phyloP scores from a whole-genome alignment of 2,113 vertebrate genomes.

The Triplophysa dalaica region DNA sequence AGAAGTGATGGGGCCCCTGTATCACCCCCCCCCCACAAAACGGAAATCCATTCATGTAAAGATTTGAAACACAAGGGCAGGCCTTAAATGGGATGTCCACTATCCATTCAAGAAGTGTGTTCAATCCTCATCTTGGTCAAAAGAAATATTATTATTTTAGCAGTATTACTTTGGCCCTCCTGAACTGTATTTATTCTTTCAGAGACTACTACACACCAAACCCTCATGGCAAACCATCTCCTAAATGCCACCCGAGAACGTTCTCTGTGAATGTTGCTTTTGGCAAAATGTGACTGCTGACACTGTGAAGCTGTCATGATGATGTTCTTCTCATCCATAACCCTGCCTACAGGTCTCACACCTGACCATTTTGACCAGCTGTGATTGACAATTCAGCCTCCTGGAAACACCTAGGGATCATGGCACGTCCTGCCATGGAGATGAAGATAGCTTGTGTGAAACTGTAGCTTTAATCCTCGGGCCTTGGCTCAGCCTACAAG shows the following conservation, averaged over 20 bases:
- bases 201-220: not conserved
- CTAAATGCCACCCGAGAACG: conserved; percentile 58
- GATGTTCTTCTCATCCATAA: conserved; percentile 66
- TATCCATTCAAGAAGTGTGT: no score
- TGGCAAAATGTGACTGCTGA: conserved; percentile 73
- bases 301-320: conserved; percentile 71
- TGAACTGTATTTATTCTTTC: not conserved
- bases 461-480: conserved; percentile 60
- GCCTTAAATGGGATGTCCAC: not conserved
- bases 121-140: no score
- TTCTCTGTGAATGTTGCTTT: conserved; percentile 70
- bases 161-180: not conserved
- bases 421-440: conserved; percentile 63
- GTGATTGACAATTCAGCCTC: conserved; percentile 44
- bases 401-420: conserved; percentile 72
- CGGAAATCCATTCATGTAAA: conserved; percentile 25
- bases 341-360: conserved; percentile 55
- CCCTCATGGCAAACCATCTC: not conserved
- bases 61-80: not conserved
- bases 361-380: conserved; percentile 70
- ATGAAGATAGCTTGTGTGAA: conserved; percentile 68
- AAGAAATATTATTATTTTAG: not conserved
- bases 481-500: conserved; percentile 54
- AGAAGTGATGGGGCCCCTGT: conserved; percentile 98
- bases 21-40: conserved; percentile 67